Evolutionary conservation across 2,797 vertebrate genomes (phyloP), one percentile per base, ranked within the genome.

Genomic region (Sternarchorhynchus goeldii): DNA sequence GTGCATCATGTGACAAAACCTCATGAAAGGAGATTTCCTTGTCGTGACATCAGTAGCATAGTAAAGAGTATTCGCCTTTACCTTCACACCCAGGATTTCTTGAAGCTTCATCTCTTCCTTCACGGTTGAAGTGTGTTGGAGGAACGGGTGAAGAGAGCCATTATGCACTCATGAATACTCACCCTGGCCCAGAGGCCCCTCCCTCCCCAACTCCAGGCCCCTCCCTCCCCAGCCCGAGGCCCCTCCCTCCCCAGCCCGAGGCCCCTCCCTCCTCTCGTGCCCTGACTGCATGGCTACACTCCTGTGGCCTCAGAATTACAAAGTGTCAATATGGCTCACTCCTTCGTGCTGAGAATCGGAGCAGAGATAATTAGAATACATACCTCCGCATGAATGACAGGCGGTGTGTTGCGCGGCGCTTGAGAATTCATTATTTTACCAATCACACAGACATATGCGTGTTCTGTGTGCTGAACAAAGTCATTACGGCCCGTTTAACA

Each of bases 111-210:
- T 75, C 34, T 57, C 29, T 76, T 66, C 36, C 50, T 45, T 72
- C 36, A 53, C 20, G 31, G 41, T n/a, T 6, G 21, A 59, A 65
- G 55, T 1, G 50, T 7, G 20, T 16, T 18, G 62, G 60, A 65
- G 45, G 66, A 65, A 58, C 18, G 41, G n/a, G 45, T 25, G 57
- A 18, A 64, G 50, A 25, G 7, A 75, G 73, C 65, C 6, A 45
- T 68, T 75, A 72, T 32, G 20, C 50, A 29, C 68, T 78, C 76
- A 78, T 78, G 58, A 75, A 80, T 75, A 75, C 65, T 57, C 58
- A 65, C 36, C 32, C 34, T 60, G 39, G 25, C 12, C n/a, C 1
- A 41, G 36, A 25, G 25, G 25, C 25, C 25, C 25, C 25, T 25
- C 25, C 25, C 25, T 25, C 25, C 25, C 25, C 25, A 25, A 25